Percentiles rank a stretch among this genome's conserved stretches.
phyloP scores from a whole-genome alignment of 2,113 vertebrate species.

The Pelodiscus sinensis region DNA sequence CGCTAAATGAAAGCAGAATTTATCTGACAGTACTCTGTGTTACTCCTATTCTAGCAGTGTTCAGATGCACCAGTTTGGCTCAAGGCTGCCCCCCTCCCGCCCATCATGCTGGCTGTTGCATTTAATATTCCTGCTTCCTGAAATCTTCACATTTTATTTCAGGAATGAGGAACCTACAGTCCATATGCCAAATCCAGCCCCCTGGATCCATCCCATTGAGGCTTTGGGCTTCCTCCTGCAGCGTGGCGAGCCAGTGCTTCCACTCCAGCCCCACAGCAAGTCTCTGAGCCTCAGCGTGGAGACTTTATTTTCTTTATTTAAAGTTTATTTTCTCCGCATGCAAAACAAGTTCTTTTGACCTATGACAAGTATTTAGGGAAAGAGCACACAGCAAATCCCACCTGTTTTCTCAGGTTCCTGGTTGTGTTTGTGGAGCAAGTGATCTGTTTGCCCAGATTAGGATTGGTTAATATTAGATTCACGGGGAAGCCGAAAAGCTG shows the following conservation, averaged over 20 bases:
- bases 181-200: no score
- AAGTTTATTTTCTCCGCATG: accelerated
- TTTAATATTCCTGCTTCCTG: not conserved
- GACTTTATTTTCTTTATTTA: not conserved
- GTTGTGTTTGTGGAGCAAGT: not conserved
- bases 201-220: no score
- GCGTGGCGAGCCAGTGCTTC: no score
- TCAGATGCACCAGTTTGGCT: not conserved
- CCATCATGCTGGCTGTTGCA: accelerated
- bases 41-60: not conserved
- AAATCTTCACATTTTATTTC: not conserved
- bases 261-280: no score
- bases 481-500: slow-evolving; percentile 25
- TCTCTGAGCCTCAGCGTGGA: no score
- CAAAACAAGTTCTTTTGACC: not conserved
- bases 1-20: not conserved
- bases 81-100: not conserved
- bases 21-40: not conserved
- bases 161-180: no score
- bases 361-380: slow-evolving; percentile 2
- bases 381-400: not conserved
- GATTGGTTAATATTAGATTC: not conserved
- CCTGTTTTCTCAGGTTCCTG: not conserved
- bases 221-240: no score
- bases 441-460: not conserved